Conservation (phyloP, 2,797 vertebrate genomes). For the Rhinoraja longicauda region DNA sequence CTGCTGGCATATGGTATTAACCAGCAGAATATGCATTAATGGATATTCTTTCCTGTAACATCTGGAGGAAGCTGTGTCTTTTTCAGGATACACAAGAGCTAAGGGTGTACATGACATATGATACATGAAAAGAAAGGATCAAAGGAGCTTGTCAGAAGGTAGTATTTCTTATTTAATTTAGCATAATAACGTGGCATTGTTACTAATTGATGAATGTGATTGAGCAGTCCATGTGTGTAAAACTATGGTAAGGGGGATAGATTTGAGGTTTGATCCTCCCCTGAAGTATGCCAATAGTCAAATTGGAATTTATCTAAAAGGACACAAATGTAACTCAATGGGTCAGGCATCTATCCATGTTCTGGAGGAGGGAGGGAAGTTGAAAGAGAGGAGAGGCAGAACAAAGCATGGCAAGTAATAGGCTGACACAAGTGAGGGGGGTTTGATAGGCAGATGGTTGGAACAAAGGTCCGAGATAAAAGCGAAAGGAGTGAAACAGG, state of each 20-base stretch:
- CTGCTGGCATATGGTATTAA: not conserved
- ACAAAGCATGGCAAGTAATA: no score
- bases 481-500: no score
- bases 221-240: not conserved
- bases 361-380: no score
- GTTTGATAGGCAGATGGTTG: no score
- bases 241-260: not conserved
- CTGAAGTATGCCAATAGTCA: not conserved
- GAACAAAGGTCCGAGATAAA: no score
- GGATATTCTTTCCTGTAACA: not conserved
- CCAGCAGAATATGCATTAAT: not conserved
- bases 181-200: not conserved
- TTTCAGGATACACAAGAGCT: not conserved
- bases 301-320: not conserved
- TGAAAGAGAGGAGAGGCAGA: no score
- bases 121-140: not conserved
- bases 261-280: not conserved
- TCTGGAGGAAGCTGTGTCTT: not conserved
- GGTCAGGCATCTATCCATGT: no score
- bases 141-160: not conserved
- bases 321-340: no score
- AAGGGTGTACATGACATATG: not conserved
- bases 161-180: not conserved
- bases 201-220: not conserved
- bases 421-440: no score